Evolutionary conservation across 2,797 vertebrate genomes (phyloP).

Genomic region (Phoxinus dragarum): DNA sequence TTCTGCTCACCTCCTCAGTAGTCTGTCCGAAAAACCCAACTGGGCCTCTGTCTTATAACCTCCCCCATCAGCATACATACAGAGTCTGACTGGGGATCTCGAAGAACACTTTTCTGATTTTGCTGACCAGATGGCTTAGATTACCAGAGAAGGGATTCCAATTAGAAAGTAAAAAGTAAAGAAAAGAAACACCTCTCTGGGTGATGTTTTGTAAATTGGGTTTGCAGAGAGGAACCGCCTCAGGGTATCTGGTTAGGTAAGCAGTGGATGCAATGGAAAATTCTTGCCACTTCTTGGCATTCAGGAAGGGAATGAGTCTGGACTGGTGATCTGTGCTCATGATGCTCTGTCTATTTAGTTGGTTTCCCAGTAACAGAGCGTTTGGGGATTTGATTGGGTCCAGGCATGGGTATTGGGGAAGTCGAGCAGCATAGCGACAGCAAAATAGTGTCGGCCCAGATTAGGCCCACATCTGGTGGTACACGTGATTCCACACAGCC

Average conservation of each 20-base stretch:
- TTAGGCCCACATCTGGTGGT: no score
- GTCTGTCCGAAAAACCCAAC: background rate
- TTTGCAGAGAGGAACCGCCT: background rate
- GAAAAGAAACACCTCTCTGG: background rate
- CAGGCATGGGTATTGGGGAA: background rate
- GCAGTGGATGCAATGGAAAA: background rate
- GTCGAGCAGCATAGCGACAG: background rate
- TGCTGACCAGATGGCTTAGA: background rate
- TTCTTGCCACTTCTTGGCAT: background rate
- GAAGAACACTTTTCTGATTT: background rate
- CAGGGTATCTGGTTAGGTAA: background rate
- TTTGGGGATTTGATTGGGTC: background rate
- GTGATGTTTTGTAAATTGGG: background rate
- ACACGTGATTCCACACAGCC: no score
- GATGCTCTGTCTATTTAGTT: background rate
- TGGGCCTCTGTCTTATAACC: background rate
- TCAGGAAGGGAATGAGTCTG: background rate
- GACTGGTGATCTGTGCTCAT: background rate
- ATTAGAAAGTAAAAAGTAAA: background rate
- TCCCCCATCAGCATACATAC: background rate
- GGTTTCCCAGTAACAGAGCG: background rate
- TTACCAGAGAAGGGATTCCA: background rate
- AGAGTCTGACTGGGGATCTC: background rate
- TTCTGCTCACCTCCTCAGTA: background rate
- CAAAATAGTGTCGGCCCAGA: no score